Base-by-base conservation (phyloP, 2,797 vertebrate species). In the Sebastes cheni region DNA sequence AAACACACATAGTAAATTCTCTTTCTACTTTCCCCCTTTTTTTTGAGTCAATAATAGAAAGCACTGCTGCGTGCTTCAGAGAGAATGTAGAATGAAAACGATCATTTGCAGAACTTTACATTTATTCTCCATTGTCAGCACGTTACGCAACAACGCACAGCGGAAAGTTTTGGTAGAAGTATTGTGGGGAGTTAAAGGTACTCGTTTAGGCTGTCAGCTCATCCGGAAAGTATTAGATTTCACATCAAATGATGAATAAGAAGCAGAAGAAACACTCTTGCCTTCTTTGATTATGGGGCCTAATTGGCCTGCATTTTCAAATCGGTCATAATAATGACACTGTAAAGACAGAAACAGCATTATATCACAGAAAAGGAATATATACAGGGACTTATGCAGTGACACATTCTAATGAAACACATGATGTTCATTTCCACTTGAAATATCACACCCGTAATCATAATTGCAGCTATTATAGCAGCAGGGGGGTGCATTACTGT, bases 241-340 rank as follows among this genome's bases (percentile, higher is more conserved):
- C 27, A 14, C 54, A 80, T 82, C 30, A 62, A 70, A 86, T 69
- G 58, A 81, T 67, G 39, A 84, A 81, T 60, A 58, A 69, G 65
- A 72, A 29, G 60, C 22, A 60, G 46, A 36, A 36, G 13, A 68
- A 77, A 72, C 14, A 36, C 34, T 61, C 8, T n/a, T 18, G 54
- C 34, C 34, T 61, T 56, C 13, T 46, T 74, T 78, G 69, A 83
- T 79, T 56, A 67, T 14, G 7, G 2, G 54, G 62, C 36, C 64
- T 86, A 90, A 89, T 87, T 88, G 78, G 75, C 22, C 60, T 76
- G n/a, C 12, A 46, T 88, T 91, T 89, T 55, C 30, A 83, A 80
- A 85, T 70, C 8, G 36, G 60, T 75, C 70, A n/a, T 25, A 59
- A 72, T 75, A 82, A 85, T 72, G 66, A 65, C 59, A 58, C 18